Conservation (phyloP, 2,888 invertebrate genomes). For the Phaedon cochleariae region DNA sequence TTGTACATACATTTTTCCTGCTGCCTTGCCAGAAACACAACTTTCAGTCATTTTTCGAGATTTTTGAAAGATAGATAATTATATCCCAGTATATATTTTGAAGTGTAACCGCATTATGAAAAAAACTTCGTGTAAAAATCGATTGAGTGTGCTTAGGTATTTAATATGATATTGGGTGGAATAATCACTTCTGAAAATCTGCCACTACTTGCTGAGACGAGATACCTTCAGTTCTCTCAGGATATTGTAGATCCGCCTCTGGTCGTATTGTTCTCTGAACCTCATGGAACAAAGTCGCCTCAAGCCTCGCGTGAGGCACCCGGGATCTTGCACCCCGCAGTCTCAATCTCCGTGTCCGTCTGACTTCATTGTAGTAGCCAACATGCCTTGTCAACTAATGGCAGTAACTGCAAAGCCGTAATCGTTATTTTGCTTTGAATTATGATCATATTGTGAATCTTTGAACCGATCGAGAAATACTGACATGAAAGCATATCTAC, state of each 20-base stretch:
- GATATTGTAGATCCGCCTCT: slow-evolving; percentile 11
- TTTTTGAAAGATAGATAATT: too few relatives aligned
- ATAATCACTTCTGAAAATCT: too few relatives aligned
- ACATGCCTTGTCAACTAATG: slow-evolving; percentile 37
- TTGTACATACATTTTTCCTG: too few relatives aligned
- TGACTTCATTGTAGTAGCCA: slow-evolving; percentile 37
- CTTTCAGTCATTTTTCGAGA: too few relatives aligned
- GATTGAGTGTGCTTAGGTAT: too few relatives aligned
- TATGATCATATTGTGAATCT: not conserved
- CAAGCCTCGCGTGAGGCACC: slow-evolving; percentile 42
- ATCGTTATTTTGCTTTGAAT: not conserved
- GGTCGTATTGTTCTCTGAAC: slow-evolving; percentile 28
- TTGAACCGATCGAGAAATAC: not conserved
- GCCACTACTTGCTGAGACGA: too few relatives aligned
- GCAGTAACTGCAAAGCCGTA: slow-evolving; percentile 17
- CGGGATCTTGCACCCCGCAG: slow-evolving; percentile 31
- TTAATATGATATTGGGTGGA: too few relatives aligned
- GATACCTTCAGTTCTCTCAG: too few relatives aligned
- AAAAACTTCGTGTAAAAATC: too few relatives aligned
- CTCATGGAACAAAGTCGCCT: slow-evolving; percentile 29
- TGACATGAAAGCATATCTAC: not conserved
- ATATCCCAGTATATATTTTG: too few relatives aligned
- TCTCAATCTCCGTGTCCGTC: slow-evolving; percentile 24
- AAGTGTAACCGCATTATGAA: too few relatives aligned
- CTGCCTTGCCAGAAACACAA: too few relatives aligned